These are phyloP conservation scores for Tetheella fluctuosa DNA, from an alignment of 2,888 invertebrate species.

Conservation along the genomic window DNA sequence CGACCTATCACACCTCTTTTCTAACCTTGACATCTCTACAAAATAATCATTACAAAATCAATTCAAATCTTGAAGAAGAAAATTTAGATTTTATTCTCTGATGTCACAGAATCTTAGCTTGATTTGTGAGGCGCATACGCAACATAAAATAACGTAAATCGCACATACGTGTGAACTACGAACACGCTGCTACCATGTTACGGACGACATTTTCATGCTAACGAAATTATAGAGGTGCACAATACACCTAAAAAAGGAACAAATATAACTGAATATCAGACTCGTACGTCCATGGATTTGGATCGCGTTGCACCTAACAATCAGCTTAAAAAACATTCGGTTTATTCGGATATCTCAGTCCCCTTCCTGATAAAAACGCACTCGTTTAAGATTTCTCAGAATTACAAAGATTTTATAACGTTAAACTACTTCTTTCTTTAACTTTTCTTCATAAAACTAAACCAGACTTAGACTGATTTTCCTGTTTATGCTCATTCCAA, in stretches of 20 bases:
- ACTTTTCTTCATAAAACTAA: too few relatives aligned
- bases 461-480: too few relatives aligned
- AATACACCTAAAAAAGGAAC: neutral
- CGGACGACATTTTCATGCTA: neutral
- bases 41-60: too few relatives aligned
- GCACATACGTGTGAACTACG: neutral
- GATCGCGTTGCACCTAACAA: too few relatives aligned
- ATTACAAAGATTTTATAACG: neutral
- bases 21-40: neutral
- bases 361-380: neutral
- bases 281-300: too few relatives aligned
- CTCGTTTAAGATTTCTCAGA: neutral
- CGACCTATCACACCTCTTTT: conserved; percentile 21
- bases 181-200: neutral
- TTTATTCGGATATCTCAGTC: too few relatives aligned
- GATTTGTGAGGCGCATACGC: neutral
- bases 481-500: neutral
- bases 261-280: neutral
- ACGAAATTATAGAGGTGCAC: neutral
- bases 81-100: conserved; percentile 4
- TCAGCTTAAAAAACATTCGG: too few relatives aligned
- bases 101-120: neutral
- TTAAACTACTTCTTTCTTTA: neutral
- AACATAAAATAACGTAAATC: too few relatives aligned
- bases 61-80: neutral